A percentile compares a stretch with the other conserved stretches of the same genome.
Conservation (phyloP, 2,888 invertebrate genomes). For the Drosophila fulvimacula region DNA sequence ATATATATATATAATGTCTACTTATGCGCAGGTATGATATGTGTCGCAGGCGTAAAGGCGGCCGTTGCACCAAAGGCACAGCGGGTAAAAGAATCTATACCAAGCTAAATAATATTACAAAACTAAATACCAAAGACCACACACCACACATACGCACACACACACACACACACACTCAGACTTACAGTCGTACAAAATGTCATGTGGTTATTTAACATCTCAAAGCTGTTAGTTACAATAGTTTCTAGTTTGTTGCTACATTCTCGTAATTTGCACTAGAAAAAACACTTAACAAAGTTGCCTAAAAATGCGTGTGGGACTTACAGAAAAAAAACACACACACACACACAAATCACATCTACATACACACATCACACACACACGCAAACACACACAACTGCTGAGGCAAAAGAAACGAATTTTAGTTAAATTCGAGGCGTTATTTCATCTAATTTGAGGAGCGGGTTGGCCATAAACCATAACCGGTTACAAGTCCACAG, state of each 20-base stretch:
- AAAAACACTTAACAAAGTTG: conserved; percentile 60
- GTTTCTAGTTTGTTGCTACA: conserved; percentile 59
- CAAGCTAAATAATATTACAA: conserved; percentile 11
- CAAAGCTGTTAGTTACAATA: conserved; percentile 38
- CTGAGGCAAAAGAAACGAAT: conserved; percentile 37
- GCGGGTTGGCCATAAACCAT: conserved; percentile 55
- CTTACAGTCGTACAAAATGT: conserved; percentile 45
- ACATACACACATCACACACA: conserved; percentile 30
- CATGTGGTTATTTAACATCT: conserved; percentile 62
- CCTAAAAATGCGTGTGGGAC: conserved; percentile 72
- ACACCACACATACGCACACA: conserved; percentile 33
- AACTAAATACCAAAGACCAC: conserved; percentile 45
- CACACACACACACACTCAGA: conserved; percentile 32
- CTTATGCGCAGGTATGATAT: conserved; percentile 94
- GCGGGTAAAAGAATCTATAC: conserved; percentile 91
- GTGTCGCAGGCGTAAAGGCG: conserved; percentile 98
- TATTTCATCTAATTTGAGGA: conserved; percentile 69
- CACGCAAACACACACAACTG: conserved; percentile 16
- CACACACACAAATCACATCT: conserved; percentile 23
- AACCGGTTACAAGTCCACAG: conserved; percentile 61
- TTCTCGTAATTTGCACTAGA: conserved; percentile 60
- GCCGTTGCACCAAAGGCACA: conserved; percentile 98
- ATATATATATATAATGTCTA: conserved; percentile 53
- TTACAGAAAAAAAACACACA: conserved; percentile 25
- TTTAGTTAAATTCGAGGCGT: conserved; percentile 57